Percentiles rank a stretch among this genome's conserved stretches.
Evolutionary conservation across 92 coral and sea anemone genomes (phyloP).

Genomic region (Pocillopora grandis): DNA sequence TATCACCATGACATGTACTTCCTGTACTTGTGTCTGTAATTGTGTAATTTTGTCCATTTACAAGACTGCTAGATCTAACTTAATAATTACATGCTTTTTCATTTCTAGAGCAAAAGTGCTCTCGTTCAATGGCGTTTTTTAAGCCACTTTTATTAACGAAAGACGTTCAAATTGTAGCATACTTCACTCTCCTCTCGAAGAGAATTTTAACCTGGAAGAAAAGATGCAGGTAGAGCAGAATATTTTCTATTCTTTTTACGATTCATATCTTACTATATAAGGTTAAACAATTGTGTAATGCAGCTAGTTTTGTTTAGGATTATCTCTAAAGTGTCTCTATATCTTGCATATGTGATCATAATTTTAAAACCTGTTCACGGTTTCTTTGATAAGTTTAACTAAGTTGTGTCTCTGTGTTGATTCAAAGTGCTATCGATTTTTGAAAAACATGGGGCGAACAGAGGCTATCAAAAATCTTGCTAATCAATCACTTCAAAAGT

Average conservation of each 20-base stretch:
- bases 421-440: no score
- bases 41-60: slow-evolving; percentile 12
- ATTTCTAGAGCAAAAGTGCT: not conserved
- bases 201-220: not conserved
- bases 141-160: not conserved
- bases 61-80: not conserved
- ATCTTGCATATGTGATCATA: no score
- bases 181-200: not conserved
- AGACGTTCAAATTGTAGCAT: not conserved
- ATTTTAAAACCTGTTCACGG: no score
- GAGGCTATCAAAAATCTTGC: not conserved
- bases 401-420: no score
- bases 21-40: not conserved
- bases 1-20: not conserved
- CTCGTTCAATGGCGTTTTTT: not conserved
- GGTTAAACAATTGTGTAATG: not conserved
- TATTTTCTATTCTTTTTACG: not conserved
- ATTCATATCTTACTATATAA: not conserved
- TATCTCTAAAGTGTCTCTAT: no score
- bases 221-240: not conserved
- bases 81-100: not conserved
- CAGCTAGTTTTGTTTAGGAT: not conserved
- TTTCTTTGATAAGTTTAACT: no score
- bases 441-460: no score
- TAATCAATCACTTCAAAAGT: not conserved